Percentiles rank a stretch among this genome's conserved stretches.
These are phyloP conservation scores for Peromyscus maniculatus DNA, from an alignment of 2,113 vertebrate species.

Conservation along the genomic window DNA sequence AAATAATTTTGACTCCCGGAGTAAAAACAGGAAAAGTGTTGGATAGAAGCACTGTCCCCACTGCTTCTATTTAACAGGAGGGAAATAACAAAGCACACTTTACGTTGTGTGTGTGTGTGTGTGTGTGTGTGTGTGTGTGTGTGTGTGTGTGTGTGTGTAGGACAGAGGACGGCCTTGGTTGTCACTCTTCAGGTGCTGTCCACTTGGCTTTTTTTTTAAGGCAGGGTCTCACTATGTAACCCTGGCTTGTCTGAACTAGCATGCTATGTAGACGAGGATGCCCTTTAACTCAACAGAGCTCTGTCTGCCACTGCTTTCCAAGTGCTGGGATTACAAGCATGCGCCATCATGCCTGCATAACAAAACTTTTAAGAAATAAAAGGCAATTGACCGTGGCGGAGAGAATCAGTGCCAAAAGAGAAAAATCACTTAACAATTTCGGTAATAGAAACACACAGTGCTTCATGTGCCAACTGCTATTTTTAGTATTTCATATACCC, in stretches of 20 bases:
- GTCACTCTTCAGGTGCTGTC: neutral
- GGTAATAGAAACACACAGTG: neutral
- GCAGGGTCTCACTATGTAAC: neutral
- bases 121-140: too few species aligned
- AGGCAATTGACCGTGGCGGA: neutral
- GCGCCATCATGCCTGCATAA: neutral
- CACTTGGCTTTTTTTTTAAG: neutral
- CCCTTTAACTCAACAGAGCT: neutral
- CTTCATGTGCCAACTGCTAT: neutral
- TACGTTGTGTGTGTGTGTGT: neutral
- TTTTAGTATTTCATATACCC: slow-evolving; percentile 11
- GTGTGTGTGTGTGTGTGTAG: too few species aligned
- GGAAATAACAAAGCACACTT: too few species aligned
- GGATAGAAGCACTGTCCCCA: neutral
- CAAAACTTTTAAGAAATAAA: slow-evolving; percentile 8
- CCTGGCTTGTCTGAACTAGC: neutral
- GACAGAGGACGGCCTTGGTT: neutral
- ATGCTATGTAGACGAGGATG: neutral
- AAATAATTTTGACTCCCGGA: neutral
- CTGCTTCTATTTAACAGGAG: neutral
- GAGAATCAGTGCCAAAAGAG: neutral
- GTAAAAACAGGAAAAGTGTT: neutral
- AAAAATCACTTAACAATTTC: neutral
- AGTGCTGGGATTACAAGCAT: neutral
- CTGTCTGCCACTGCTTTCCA: neutral